These are phyloP conservation scores for Thermophis baileyi DNA, from an alignment of 2,113 vertebrate genomes.

Conservation along the genomic window DNA sequence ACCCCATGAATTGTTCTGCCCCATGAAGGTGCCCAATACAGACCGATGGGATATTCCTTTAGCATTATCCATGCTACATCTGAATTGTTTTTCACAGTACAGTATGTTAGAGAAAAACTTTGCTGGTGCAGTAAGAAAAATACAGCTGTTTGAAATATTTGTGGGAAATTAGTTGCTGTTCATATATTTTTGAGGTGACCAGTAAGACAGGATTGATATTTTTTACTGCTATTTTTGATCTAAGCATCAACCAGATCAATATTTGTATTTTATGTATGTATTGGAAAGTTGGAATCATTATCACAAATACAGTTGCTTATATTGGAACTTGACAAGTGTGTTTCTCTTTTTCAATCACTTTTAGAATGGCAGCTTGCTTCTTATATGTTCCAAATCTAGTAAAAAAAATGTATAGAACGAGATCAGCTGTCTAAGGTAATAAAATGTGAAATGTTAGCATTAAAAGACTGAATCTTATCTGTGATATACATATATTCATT, in stretches of 20 bases:
- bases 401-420: slow-evolving; percentile 43
- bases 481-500: slow-evolving; percentile 56
- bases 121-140: neutral
- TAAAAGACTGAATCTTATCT: slow-evolving; percentile 24
- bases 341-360: slow-evolving; percentile 32
- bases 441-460: slow-evolving; percentile 52
- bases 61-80: neutral
- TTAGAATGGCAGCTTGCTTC: slow-evolving; percentile 29
- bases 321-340: slow-evolving; percentile 16
- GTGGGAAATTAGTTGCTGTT: neutral
- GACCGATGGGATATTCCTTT: neutral
- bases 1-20: neutral
- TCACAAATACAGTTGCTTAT: neutral
- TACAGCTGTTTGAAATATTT: neutral
- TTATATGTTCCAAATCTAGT: slow-evolving; percentile 43
- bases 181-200: neutral
- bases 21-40: neutral
- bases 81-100: neutral
- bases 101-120: neutral
- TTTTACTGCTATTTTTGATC: neutral
- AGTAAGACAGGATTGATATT: neutral
- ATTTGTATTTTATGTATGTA: neutral
- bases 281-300: neutral
- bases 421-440: slow-evolving; percentile 43
- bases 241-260: neutral